Percentiles rank a stretch among this genome's conserved stretches.
Conservation (phyloP, 2,888 invertebrate genomes). For the Crepidodera aurea region DNA sequence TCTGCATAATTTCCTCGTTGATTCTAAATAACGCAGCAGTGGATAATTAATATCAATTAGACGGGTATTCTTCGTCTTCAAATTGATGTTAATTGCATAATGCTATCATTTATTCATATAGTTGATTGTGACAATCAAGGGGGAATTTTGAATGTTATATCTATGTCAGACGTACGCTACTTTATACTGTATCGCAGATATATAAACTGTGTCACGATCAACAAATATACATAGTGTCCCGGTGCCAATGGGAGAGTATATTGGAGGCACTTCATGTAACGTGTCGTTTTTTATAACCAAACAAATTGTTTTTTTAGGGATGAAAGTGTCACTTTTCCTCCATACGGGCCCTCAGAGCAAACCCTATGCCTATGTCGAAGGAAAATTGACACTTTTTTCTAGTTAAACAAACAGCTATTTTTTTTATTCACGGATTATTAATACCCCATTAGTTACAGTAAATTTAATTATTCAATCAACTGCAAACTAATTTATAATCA, state of each 20-base stretch:
- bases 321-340: too few species aligned
- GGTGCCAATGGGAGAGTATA: too few species aligned
- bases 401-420: too few species aligned
- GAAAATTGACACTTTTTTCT: too few species aligned
- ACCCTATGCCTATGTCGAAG: too few species aligned
- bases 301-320: too few species aligned
- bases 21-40: conserved; percentile 53
- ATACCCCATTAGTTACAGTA: neutral
- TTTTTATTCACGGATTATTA: neutral
- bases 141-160: conserved; percentile 30
- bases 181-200: too few species aligned
- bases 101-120: conserved; percentile 35
- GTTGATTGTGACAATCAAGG: conserved; percentile 33
- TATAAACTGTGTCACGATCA: too few species aligned
- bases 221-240: too few species aligned
- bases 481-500: conserved; percentile 16
- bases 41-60: conserved; percentile 57
- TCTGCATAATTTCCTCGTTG: conserved; percentile 53
- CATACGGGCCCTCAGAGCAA: too few species aligned
- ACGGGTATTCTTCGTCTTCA: conserved; percentile 42
- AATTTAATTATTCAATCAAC: conserved; percentile 18
- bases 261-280: too few species aligned
- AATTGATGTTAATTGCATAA: conserved; percentile 39
- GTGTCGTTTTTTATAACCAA: too few species aligned
- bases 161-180: conserved; percentile 16